Base-by-base conservation (phyloP, 2,888 invertebrate genomes). In the Fragum sueziense region DNA sequence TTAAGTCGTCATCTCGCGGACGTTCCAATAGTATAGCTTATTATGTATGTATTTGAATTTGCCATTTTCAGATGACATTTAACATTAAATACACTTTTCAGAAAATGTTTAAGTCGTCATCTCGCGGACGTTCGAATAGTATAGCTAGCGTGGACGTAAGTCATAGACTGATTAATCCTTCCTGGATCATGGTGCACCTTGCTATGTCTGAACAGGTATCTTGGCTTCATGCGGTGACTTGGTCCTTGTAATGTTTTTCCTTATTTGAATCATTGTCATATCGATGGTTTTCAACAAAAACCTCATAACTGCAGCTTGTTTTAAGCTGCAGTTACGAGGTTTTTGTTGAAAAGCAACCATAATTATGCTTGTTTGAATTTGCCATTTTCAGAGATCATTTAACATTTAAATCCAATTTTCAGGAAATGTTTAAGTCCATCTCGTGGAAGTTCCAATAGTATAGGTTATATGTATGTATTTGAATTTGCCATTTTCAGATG, bases 121-220 rank as follows among this genome's bases (percentile, higher is more conserved):
- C 65, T 41, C 29, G 57, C 22, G 69, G 52, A 11, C 51, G 69
- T 29, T 69, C 69, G 17, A 69, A 69, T 51, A 69, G 69, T 47
- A 33, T 69, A 52, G 52, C 69, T 52, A 69, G 69, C 27, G 25
- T 29, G 22, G 51, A 59, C 61, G 71, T 71, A 71, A 71, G 71
- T 71, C 59, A 61, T 17, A 34, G 59, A n/a, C 57, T 71, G 34
- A 34, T 71, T 6, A 71, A 29, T 41, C 71, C 71, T 37, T 71
- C 37, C 33, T 57, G 41, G 57, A 71, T 71, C 59, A 25, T 71
- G 20, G 59, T 71, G 71, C 71, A 71, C 41, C 71, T 71, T 71
- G 71, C 71, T 59, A 57, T 54, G 41, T 20, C 71, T 25, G 59
- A 37, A 7, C 54, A 67, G 47, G 67, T 54, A 54, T 27, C 27